Conservation (phyloP, 2,113 vertebrate species). For the human region GRCh38 chr4:48668501-48669000, state of each 20-base stretch:
- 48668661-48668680: background rate
- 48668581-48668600: background rate
- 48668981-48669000: background rate
- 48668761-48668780: background rate
- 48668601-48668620: background rate
- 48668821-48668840: background rate
- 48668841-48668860: background rate
- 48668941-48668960: background rate
- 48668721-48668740: background rate
- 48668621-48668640: background rate
- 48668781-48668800: background rate
- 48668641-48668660: background rate
- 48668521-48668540: constrained; percentile 23
- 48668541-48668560: background rate
- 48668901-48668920: constrained; percentile 43
- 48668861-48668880: background rate
- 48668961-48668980: constrained; percentile 47
- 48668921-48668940: constrained; percentile 26
- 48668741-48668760: background rate
- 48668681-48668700: background rate
- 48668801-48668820: background rate
- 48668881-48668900: background rate
- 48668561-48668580: background rate
- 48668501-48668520: background rate
- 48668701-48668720: background rate